phyloP scores from a whole-genome alignment of 2,113 vertebrate genomes.

The Rhynchomys soricoides region DNA sequence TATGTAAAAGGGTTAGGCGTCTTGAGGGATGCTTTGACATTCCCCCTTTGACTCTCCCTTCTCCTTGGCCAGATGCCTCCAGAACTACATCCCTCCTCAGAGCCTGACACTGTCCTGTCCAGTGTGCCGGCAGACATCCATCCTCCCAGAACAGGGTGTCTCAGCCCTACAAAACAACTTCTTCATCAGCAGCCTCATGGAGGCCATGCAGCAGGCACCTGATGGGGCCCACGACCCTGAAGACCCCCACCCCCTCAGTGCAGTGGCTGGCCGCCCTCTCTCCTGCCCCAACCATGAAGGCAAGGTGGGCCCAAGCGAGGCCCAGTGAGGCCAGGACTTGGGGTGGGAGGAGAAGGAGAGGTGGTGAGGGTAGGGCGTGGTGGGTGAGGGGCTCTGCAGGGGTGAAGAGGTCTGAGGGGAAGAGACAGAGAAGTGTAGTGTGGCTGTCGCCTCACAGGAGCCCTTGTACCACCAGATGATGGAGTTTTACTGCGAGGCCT shows the following conservation, averaged over 20 bases:
- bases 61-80: slow-evolving; percentile 90
- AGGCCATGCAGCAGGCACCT: slow-evolving; percentile 92
- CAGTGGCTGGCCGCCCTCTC: slow-evolving; percentile 90
- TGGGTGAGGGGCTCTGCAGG: slow-evolving; percentile 15
- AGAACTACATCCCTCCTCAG: slow-evolving; percentile 97
- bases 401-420: neutral
- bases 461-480: slow-evolving; percentile 89
- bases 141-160: slow-evolving; percentile 95
- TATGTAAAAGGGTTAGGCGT: neutral
- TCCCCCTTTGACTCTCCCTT: neutral
- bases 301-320: slow-evolving; percentile 89
- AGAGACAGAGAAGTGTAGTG: neutral
- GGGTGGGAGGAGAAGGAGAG: slow-evolving; percentile 53
- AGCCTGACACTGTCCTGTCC: slow-evolving; percentile 95
- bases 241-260: slow-evolving; percentile 88
- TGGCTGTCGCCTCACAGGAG: slow-evolving; percentile 37
- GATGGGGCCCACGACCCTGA: slow-evolving; percentile 85
- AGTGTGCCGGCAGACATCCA: slow-evolving; percentile 96
- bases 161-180: slow-evolving; percentile 96
- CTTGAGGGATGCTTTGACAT: neutral
- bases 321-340: slow-evolving; percentile 83
- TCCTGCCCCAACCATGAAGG: slow-evolving; percentile 97
- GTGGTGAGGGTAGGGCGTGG: neutral
- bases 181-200: slow-evolving; percentile 98
- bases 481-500: slow-evolving; percentile 99